phyloP scores from a whole-genome alignment of 1,140 invertebrate species.

The Aphelenchoides besseyi region DNA sequence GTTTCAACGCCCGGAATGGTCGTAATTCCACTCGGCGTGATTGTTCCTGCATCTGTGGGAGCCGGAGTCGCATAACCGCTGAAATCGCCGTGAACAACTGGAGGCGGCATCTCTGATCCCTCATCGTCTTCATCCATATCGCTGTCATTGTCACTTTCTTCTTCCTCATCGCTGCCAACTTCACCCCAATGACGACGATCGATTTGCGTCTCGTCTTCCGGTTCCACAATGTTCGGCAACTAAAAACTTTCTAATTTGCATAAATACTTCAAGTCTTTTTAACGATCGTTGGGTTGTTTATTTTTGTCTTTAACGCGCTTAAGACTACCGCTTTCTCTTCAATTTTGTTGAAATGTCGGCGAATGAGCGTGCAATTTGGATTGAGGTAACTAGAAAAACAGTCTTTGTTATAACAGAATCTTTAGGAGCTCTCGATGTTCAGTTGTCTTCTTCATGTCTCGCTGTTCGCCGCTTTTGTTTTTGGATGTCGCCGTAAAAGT shows the following conservation, averaged over 20 bases:
- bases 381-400: no score
- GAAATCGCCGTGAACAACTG: slow-evolving; percentile 64
- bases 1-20: slow-evolving; percentile 95
- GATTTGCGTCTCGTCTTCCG: slow-evolving; percentile 77
- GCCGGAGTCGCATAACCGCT: slow-evolving; percentile 57
- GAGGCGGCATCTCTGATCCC: slow-evolving; percentile 49
- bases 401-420: no score
- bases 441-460: not conserved
- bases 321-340: no score
- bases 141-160: slow-evolving; percentile 72
- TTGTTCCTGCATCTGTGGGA: slow-evolving; percentile 55
- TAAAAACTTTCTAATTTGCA: no score
- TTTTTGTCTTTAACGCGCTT: no score
- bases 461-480: not conserved
- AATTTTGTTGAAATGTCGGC: no score
- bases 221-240: slow-evolving; percentile 32
- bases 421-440: not conserved
- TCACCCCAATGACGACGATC: slow-evolving; percentile 94
- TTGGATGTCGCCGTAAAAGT: not conserved
- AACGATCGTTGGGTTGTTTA: not conserved
- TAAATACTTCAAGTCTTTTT: not conserved
- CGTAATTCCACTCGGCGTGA: slow-evolving; percentile 89
- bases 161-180: slow-evolving; percentile 81
- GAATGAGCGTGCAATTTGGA: no score
- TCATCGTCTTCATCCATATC: slow-evolving; percentile 67